phyloP scores from a whole-genome alignment of 2,888 invertebrate species.

The Cactoblastis cactorum region DNA sequence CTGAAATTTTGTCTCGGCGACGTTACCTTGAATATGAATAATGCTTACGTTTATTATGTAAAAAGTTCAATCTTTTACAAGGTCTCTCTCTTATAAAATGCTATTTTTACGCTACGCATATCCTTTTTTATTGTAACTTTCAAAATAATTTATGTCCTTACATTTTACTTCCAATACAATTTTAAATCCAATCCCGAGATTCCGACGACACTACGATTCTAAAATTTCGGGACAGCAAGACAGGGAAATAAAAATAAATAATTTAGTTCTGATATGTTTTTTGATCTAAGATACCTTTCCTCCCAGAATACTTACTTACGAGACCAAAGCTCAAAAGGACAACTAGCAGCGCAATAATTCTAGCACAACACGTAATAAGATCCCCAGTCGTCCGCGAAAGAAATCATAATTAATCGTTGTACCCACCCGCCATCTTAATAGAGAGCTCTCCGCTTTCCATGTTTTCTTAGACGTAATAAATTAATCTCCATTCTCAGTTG shows the following conservation, averaged over 20 bases:
- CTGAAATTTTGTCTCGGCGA: neutral
- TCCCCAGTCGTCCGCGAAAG: slow-evolving; percentile 46
- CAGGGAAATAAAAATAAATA: too few relatives aligned
- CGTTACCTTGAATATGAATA: neutral
- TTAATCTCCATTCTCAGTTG: slow-evolving; percentile 71
- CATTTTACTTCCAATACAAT: neutral
- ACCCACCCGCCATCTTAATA: slow-evolving; percentile 68
- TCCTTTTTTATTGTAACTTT: neutral
- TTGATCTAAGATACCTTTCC: too few relatives aligned
- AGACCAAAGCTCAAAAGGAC: too few relatives aligned
- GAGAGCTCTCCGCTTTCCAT: slow-evolving; percentile 71
- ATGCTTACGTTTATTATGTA: neutral
- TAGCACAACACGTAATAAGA: slow-evolving; percentile 37
- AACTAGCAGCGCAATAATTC: neutral
- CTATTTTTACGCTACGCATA: slow-evolving; percentile 11
- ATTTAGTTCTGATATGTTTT: too few relatives aligned
- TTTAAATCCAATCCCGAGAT: too few relatives aligned
- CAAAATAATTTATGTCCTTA: too few relatives aligned
- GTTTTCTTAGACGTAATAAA: slow-evolving; percentile 74
- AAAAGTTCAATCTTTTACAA: neutral
- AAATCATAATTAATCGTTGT: slow-evolving; percentile 75
- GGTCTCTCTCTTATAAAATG: neutral
- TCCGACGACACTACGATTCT: too few relatives aligned
- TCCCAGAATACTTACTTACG: too few relatives aligned
- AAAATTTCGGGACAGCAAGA: too few relatives aligned